These are phyloP conservation scores for Calcarius ornatus DNA, from an alignment of 2,113 vertebrate species.

Conservation along the genomic window DNA sequence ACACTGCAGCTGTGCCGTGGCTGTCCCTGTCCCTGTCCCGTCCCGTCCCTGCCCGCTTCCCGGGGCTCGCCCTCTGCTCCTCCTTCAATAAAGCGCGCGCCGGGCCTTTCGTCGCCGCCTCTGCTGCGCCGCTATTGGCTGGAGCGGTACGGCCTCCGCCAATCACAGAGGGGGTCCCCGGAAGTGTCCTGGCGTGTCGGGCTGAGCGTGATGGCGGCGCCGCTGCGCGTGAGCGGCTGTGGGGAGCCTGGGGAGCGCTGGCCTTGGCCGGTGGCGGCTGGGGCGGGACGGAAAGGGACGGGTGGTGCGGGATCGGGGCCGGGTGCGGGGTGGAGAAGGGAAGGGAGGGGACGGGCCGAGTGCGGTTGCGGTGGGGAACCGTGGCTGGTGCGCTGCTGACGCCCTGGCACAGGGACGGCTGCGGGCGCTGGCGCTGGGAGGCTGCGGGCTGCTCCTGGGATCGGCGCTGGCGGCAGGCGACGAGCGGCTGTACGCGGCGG, in stretches of 20 bases:
- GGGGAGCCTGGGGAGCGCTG: neutral
- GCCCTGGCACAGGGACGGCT: neutral
- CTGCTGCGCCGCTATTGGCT: neutral
- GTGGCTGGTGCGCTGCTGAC: neutral
- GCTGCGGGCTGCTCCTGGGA: neutral
- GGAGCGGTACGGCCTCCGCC: accelerated
- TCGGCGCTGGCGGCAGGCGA: neutral
- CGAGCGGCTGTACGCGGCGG: neutral
- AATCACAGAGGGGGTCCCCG: accelerated
- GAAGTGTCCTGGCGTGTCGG: accelerated
- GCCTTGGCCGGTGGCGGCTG: neutral
- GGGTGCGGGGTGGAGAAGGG: no score
- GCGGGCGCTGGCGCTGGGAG: neutral
- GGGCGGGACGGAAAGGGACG: neutral
- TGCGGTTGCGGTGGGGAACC: neutral
- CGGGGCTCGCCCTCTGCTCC: neutral
- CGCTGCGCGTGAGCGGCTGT: neutral
- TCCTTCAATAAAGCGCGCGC: neutral
- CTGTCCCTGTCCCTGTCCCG: neutral
- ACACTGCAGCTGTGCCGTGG: accelerated
- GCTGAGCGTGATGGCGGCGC: neutral
- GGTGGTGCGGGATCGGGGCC: no score
- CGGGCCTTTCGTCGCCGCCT: accelerated
- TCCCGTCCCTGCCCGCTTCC: neutral
- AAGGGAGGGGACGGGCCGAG: no score